phyloP scores from a whole-genome alignment of 2,113 vertebrate species.

The Perca fluviatilis region DNA sequence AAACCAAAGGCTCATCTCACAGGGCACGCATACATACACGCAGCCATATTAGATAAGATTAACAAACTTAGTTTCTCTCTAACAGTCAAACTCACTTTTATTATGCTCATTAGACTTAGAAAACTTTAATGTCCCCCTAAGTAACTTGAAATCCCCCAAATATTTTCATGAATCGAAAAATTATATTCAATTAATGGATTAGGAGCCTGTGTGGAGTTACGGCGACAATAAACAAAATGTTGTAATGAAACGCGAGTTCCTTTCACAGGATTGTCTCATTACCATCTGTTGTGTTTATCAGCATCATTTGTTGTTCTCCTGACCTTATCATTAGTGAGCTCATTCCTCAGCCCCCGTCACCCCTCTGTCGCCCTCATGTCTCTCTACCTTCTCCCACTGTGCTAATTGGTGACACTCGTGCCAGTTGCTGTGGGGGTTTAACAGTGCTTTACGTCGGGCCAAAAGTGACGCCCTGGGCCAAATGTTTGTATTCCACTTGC shows the following conservation, averaged over 20 bases:
- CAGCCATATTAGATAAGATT: background rate
- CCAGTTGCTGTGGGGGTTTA: constrained; percentile 70
- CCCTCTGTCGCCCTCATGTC: constrained; percentile 30
- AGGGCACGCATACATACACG: background rate
- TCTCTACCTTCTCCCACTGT: constrained; percentile 28
- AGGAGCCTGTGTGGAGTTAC: background rate
- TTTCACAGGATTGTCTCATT: constrained; percentile 49
- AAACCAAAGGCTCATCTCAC: background rate
- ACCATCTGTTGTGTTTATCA: constrained; percentile 48
- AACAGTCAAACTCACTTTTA: background rate
- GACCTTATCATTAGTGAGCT: constrained; percentile 63
- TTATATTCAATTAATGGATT: background rate
- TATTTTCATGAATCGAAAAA: background rate
- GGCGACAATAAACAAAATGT: background rate
- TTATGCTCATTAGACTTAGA: background rate
- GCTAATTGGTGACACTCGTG: constrained; percentile 54
- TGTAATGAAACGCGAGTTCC: background rate
- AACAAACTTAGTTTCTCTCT: background rate
- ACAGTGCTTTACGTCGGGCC: constrained; percentile 52
- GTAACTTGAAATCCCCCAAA: background rate
- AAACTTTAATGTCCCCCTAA: too few species aligned
- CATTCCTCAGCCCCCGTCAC: constrained; percentile 28
- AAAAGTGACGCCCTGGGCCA: constrained; percentile 34
- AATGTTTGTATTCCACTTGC: constrained; percentile 60
- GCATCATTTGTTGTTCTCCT: constrained; percentile 35